Evolutionary conservation across 2,797 vertebrate genomes (phyloP).

Genomic region (Paguma larvata): DNA sequence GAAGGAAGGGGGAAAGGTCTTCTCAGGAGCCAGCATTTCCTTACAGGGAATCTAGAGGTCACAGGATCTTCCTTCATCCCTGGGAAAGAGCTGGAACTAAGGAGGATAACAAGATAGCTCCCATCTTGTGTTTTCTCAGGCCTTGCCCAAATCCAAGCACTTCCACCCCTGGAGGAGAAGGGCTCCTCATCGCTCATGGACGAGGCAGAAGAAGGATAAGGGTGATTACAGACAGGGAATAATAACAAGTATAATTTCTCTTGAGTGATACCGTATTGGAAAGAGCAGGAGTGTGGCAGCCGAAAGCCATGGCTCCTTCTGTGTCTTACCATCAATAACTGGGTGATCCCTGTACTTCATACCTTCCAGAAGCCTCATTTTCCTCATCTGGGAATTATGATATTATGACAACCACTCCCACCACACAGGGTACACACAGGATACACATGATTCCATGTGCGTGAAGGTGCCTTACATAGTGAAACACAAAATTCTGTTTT

Average conservation of each 20-base stretch:
- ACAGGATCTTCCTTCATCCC: conserved; percentile 27
- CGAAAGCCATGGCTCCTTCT: not conserved
- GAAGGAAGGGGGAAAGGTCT: not conserved
- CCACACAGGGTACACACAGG: accelerated
- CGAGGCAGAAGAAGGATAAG: not conserved
- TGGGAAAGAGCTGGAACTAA: conserved; percentile 33
- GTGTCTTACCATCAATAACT: accelerated
- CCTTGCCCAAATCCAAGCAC: not conserved
- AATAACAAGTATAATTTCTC: not conserved
- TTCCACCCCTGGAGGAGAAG: not conserved
- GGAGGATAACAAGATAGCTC: not conserved
- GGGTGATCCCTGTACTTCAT: not conserved
- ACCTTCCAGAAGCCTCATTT: not conserved
- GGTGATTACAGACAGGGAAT: not conserved
- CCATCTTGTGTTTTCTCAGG: conserved; percentile 32
- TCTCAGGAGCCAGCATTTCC: conserved; percentile 33
- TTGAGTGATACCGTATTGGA: not conserved
- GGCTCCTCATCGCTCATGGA: not conserved
- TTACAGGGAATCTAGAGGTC: conserved; percentile 43
- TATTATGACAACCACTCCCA: not conserved
- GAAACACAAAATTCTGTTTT: not conserved
- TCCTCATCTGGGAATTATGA: not conserved
- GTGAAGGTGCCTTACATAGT: not conserved
- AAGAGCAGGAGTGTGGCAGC: not conserved
- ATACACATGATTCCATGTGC: not conserved